These are phyloP conservation scores for Ceryle rudis DNA, from an alignment of 2,797 vertebrate species.

Conservation along the genomic window DNA sequence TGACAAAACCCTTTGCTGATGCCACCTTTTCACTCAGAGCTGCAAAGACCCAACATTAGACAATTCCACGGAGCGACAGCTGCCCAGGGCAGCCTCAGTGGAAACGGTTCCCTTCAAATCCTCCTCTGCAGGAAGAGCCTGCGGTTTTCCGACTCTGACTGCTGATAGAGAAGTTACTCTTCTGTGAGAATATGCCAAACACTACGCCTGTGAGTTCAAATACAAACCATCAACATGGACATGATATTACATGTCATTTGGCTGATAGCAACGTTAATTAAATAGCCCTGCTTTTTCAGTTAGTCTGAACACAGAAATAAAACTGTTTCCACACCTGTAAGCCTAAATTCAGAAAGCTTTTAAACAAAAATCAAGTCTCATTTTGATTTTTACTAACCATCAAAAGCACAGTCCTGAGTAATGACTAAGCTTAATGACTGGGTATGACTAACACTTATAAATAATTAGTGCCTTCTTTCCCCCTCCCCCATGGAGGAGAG, in stretches of 20 bases:
- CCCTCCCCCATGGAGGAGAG: conserved; percentile 8
- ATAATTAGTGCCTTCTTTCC: conserved; percentile 57
- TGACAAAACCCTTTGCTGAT: not conserved
- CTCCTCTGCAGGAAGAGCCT: not conserved
- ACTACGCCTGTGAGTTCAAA: not conserved
- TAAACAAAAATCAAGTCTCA: not conserved
- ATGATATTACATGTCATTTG: not conserved
- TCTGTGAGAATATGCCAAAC: not conserved
- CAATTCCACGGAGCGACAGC: not conserved
- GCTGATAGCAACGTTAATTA: conserved; percentile 7
- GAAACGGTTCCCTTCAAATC: not conserved
- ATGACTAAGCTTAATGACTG: conserved; percentile 69
- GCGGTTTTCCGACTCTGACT: not conserved
- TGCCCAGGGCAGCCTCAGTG: not conserved
- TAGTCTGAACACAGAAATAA: not conserved
- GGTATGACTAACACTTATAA: conserved; percentile 69
- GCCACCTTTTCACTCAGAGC: not conserved
- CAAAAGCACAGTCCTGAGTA: conserved; percentile 58
- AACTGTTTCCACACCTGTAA: conserved; percentile 43
- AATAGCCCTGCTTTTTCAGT: not conserved
- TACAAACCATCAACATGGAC: not conserved
- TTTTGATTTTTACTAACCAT: conserved; percentile 59
- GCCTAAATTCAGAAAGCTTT: not conserved
- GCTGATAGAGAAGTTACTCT: not conserved
- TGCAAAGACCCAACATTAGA: rapidly evolving